These are phyloP conservation scores for Prenolepis imparis DNA, from an alignment of 2,888 invertebrate species.

Conservation along the genomic window DNA sequence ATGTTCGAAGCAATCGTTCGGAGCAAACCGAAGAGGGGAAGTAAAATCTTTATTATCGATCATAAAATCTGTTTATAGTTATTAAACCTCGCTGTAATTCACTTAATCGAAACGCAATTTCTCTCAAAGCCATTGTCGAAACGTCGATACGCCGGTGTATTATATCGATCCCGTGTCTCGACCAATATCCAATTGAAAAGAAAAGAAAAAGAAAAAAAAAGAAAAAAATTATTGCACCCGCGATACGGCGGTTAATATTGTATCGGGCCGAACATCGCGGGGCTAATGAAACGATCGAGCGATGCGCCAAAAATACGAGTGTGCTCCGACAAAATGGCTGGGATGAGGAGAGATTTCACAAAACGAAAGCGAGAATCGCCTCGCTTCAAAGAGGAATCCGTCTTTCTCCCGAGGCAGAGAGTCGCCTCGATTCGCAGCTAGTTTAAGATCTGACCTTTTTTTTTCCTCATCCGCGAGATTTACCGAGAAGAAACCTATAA, in stretches of 20 bases:
- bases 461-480: conserved; percentile 26
- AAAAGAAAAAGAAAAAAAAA: conserved; percentile 8
- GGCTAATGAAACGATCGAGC: conserved; percentile 24
- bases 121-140: conserved; percentile 17
- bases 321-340: conserved; percentile 23
- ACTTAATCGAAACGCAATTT: conserved; percentile 33
- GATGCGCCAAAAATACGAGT: neutral
- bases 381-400: neutral
- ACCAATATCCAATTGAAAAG: conserved; percentile 9
- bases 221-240: conserved; percentile 34
- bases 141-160: neutral
- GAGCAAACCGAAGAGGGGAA: neutral
- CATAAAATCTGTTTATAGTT: conserved; percentile 30
- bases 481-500: conserved; percentile 32
- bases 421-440: conserved; percentile 56
- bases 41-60: conserved; percentile 18
- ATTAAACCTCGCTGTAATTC: conserved; percentile 44
- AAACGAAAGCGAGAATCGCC: conserved; percentile 46
- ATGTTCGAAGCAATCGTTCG: neutral
- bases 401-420: conserved; percentile 39
- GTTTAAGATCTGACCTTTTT: conserved; percentile 20
- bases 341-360: conserved; percentile 20
- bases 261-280: conserved; percentile 2
- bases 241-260: conserved; percentile 24
- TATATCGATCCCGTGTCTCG: neutral